phyloP scores from a whole-genome alignment of 2,113 vertebrate species.

The Mustelus asterias region DNA sequence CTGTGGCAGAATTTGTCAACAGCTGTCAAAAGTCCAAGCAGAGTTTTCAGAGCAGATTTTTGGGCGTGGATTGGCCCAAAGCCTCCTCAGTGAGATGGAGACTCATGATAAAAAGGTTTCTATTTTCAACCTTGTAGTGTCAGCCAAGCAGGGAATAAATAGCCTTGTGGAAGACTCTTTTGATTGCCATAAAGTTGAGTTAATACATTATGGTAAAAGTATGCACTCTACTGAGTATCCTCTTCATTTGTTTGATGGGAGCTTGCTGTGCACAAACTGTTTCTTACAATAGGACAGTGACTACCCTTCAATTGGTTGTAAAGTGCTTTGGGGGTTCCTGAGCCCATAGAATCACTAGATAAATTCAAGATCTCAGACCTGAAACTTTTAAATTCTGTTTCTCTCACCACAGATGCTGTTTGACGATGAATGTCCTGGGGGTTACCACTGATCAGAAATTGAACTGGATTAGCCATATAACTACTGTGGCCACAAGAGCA shows the following conservation, averaged over 20 bases:
- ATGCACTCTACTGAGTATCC: background rate
- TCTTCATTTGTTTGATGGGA: background rate
- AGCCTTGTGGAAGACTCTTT: background rate
- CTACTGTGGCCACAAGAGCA: too few species aligned
- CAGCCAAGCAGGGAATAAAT: background rate
- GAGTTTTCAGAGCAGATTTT: background rate
- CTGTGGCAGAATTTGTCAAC: too few species aligned
- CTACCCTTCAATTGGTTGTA: background rate
- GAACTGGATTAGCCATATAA: too few species aligned
- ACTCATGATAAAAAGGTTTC: background rate
- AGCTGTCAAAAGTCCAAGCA: background rate
- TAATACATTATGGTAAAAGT: too few species aligned
- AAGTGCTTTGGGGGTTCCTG: background rate
- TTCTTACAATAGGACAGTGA: background rate
- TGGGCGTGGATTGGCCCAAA: background rate
- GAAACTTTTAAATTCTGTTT: background rate
- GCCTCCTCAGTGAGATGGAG: background rate
- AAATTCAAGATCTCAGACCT: background rate
- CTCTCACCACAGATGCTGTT: background rate
- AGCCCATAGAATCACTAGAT: background rate
- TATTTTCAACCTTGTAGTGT: background rate
- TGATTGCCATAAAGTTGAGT: background rate
- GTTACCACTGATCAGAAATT: too few species aligned
- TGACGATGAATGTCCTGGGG: too few species aligned
- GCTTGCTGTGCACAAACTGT: background rate